These are phyloP conservation scores for Rhorus exstirpatorius DNA, from an alignment of 2,888 invertebrate genomes.

Conservation along the genomic window DNA sequence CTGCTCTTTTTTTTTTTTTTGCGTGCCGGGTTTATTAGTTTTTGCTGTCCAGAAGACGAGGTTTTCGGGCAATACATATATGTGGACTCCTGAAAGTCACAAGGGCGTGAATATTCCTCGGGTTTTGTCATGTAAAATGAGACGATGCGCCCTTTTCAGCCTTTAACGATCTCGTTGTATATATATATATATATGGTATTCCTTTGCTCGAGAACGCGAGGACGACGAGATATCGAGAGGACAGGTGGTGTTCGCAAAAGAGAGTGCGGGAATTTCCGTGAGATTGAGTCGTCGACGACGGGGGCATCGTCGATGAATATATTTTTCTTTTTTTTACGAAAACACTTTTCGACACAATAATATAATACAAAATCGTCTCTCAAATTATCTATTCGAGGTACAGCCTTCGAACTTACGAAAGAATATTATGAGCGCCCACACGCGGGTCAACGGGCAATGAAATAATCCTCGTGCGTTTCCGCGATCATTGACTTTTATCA, in stretches of 20 bases:
- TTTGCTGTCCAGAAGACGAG: constrained; percentile 61
- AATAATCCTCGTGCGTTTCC: constrained; percentile 52
- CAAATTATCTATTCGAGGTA: constrained; percentile 5
- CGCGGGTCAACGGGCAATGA: too few relatives aligned
- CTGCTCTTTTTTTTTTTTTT: constrained; percentile 27
- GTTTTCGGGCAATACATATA: constrained; percentile 2
- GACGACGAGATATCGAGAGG: constrained; percentile 58
- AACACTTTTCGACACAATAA: too few relatives aligned
- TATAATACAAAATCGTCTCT: constrained; percentile 40
- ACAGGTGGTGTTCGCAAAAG: constrained; percentile 71
- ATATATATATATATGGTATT: constrained; percentile 3
- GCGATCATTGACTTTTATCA: constrained; percentile 62
- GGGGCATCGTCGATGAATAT: constrained; percentile 3
- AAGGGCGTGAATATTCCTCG: neutral
- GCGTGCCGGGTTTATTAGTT: constrained; percentile 67
- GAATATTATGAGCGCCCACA: constrained; percentile 48
- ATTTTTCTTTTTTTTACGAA: too few relatives aligned
- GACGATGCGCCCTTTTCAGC: neutral
- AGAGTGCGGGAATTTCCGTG: constrained; percentile 30
- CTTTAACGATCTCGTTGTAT: constrained; percentile 8
- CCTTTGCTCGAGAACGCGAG: constrained; percentile 35
- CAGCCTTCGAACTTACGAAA: constrained; percentile 44
- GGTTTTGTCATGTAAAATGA: neutral
- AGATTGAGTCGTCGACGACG: constrained; percentile 64
- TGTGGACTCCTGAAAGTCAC: neutral